Base-by-base conservation (phyloP, 2,113 vertebrate species). In the Sceloporus tristichus region DNA sequence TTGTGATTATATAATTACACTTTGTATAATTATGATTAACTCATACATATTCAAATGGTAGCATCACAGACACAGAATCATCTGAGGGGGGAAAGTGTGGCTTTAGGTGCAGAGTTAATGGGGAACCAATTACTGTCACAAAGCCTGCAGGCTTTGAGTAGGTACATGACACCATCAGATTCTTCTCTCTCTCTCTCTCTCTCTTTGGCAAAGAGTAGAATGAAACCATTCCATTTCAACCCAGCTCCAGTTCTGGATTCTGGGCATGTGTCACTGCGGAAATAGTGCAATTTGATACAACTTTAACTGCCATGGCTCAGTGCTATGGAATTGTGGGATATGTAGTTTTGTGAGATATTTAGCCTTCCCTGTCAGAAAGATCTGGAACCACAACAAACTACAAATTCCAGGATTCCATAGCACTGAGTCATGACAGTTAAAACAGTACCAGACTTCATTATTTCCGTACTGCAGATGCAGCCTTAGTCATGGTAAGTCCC, bases 1-100 rank as follows among this genome's bases (percentile, higher is more conserved):
- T 80, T 87, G 21, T 87, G 78, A 80, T 71, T 80, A 71, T 59
- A 87, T 87, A 87, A 87, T 87, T 87, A 81, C 40, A 73, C 78
- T 73, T 73, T 56, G 73, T 71, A 80, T 81, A 81, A 80, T 81
- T 80, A 87, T 87, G 85, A 87, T 81, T 87, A 87, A 87, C 85
- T 74, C 68, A 81, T 81, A 53, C 53, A 87, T 87, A 80, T 87
- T 81, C 53, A 87, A 73, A 81, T 40, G 19, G 53, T 42, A 81
- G 56, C 42, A 34, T 84, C 34, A 74, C 29, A 48, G 9, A 6
- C 27, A 18, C 18, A 84, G 38, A 87, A 3, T 40, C 2, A 21
- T 56, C 34, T 62, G 14, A 87, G 54, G 68, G 53, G 53, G 48
- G 38, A 27, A 14, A 84, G 38, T 73, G 68, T 66, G 59, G 59